Evolutionary conservation across 1,140 invertebrate genomes (phyloP), one percentile per base, ranked within the genome.

Genomic region (Contarinia nasturtii): DNA sequence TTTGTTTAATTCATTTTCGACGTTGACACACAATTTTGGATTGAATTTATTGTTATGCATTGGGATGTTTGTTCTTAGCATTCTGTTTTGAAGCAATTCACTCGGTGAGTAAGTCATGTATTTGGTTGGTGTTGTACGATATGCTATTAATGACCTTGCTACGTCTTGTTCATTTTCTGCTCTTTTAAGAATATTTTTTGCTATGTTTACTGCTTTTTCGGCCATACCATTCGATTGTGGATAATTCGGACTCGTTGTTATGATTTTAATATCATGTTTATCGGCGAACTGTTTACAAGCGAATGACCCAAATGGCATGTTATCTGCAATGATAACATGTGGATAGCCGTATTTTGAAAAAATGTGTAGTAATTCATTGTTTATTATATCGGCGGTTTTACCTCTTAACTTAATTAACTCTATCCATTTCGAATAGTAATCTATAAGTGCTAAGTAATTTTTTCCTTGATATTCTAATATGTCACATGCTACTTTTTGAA

Each of bases 361-460:
- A 22, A 50, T 17, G 2, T 44, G 22, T 49, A 55, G 54, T 12
- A 55, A 46, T 7, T 2, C 33, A 48, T 52, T 46, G 12, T 57
- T 58, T 15, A 55, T 50, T 11, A 18, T n/a, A 2, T 34, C 20
- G 33, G 52, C 46, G 33, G 41, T 49, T 50, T 55, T 60, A 37
- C 45, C 49, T 27, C 44, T 11, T 43, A 57, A 21, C 50, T 45
- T 33, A 17, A 53, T 45, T 11, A 60, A 19, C 48, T 59, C 59
- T 18, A 54, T 22, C 55, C 54, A 57, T 47, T 60, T 60, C 20
- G 54, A 56, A 45, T 49, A 56, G 44, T 59, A 60, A 41, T 60
- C 60, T 36, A 53, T 49, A 5, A 55, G 48, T 4, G 56, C 44
- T 17, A 58, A 46, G 38, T 54, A 58, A 46, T 48, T 46, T 21